Base-by-base conservation (phyloP, 1,140 invertebrate species). In the Choristoneura fumiferana region DNA sequence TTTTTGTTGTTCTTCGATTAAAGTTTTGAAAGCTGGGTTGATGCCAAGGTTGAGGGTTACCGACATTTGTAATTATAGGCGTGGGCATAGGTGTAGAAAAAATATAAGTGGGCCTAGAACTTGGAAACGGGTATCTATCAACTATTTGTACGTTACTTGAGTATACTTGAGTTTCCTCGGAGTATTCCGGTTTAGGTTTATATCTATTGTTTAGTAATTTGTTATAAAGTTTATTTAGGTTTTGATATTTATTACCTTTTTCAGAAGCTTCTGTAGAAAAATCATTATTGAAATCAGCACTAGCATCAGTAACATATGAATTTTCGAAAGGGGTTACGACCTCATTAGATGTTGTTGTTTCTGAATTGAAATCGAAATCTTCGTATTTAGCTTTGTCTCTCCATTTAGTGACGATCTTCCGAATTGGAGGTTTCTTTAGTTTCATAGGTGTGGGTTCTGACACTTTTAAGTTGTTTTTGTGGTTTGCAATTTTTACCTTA, bases 331-430 rank as follows among this genome's bases (percentile, higher is more conserved):
- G 22, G 22, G 22, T 29, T 29, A 6, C 22, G 22, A 29, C 60
- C 62, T 74, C 63, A 29, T 70, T 64, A 8, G 69, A 73, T 14
- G 62, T 61, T 56, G 37, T 68, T 12, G 62, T 62, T 58, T 80
- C 77, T 10, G 63, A 63, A 18, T 65, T 63, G 58, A 83, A 79
- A 39, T 78, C 49, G 61, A 78, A 70, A 58, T 78, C 76, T 37
- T 82, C 80, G 58, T 77, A 73, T 65, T 89, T 86, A 13, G 73
- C 73, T 43, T 76, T 78, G 60, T 89, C 84, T 0, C 62, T 80
- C 86, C 84, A 89, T 73, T 83, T 85, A 14, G 86, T 88, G 6
- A 84, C 53, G n/a, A 88, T 69, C 70, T 82, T 88, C 65, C 75
- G 79, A 12, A 88, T 88, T 5, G 71, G 37, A 6, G 81, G 72